Evolutionary conservation across 1,140 invertebrate genomes (phyloP).

Genomic region (Phenacoccus solenopsis): DNA sequence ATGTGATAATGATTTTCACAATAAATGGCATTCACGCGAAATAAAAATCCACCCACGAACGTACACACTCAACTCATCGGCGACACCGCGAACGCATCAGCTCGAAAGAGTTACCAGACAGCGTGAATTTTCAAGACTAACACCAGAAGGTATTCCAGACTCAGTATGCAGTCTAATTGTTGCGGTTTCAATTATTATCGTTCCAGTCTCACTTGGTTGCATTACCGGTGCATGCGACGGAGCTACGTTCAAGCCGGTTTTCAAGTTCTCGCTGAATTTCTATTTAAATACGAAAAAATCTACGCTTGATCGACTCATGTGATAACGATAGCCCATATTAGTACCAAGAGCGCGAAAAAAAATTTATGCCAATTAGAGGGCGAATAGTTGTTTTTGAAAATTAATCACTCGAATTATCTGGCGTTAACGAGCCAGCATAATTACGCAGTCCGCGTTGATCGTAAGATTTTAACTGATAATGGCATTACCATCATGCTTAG

Average conservation of each 20-base stretch:
- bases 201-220: slow-evolving; percentile 1
- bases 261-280: not conserved
- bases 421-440: too few species aligned
- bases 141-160: not conserved
- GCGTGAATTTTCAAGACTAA: not conserved
- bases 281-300: not conserved
- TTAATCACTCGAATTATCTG: too few species aligned
- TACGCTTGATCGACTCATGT: not conserved
- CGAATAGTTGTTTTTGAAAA: too few species aligned
- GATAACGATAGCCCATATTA: too few species aligned
- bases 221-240: not conserved
- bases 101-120: not conserved
- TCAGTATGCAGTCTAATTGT: not conserved
- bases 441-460: too few species aligned
- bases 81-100: not conserved
- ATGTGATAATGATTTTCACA: not conserved
- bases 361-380: too few species aligned
- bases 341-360: too few species aligned
- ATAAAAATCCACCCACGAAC: not conserved
- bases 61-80: not conserved
- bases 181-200: not conserved
- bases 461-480: too few species aligned
- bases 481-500: too few species aligned
- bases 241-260: not conserved
- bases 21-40: not conserved